Evolutionary conservation across 2,113 vertebrate genomes (phyloP).

Genomic region (Cromileptes altivelis): DNA sequence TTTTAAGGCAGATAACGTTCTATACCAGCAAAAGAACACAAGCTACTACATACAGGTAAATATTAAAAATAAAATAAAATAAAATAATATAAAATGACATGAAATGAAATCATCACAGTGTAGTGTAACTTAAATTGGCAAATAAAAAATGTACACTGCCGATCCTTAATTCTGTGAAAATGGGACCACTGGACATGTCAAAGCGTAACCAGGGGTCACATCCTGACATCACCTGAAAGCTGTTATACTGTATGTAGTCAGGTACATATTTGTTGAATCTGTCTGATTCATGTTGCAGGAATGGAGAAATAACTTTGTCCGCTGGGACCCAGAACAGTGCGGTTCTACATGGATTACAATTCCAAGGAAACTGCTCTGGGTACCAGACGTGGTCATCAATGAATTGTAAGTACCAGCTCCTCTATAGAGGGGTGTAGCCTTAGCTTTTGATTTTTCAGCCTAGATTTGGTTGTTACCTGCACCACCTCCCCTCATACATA

Average conservation of each 20-base stretch:
- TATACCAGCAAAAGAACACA: background rate
- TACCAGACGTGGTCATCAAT: slow-evolving; percentile 71
- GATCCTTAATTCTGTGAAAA: background rate
- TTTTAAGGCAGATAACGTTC: background rate
- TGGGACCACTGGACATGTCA: background rate
- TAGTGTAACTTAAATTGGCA: too few species aligned
- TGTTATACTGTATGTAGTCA: background rate
- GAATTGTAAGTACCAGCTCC: slow-evolving; percentile 61
- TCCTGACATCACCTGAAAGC: background rate
- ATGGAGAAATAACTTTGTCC: slow-evolving; percentile 65
- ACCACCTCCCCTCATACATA: too few species aligned
- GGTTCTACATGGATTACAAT: slow-evolving; percentile 27
- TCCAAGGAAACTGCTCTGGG: slow-evolving; percentile 62
- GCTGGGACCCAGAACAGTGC: slow-evolving; percentile 59
- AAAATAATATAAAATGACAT: too few species aligned
- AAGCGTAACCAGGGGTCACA: background rate
- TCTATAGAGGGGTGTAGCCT: background rate
- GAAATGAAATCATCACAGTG: too few species aligned
- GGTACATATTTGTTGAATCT: background rate
- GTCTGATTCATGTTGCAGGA: slow-evolving; percentile 30
- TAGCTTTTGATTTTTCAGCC: background rate
- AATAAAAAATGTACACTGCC: background rate
- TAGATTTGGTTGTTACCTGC: too few species aligned
- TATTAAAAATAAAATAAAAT: too few species aligned
- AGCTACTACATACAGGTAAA: background rate